Base-by-base conservation (phyloP, 2,113 vertebrate genomes). In the Psophia crepitans region DNA sequence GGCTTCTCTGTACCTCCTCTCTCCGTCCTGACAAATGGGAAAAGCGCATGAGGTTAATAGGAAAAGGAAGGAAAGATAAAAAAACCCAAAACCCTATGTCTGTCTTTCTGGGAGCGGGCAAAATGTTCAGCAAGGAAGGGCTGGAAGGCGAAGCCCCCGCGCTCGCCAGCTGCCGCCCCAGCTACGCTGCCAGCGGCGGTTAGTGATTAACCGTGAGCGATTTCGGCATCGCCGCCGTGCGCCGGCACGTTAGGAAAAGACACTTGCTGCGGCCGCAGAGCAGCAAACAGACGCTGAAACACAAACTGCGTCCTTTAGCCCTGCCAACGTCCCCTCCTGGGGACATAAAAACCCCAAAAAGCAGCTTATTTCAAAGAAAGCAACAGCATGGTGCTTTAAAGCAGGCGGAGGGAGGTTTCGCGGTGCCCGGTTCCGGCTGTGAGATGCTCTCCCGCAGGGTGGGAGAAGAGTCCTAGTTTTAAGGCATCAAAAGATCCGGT, bases 1-100 rank as follows among this genome's bases (percentile, higher is more conserved):
- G 84, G 99, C 99, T 96, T 99, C 99, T 91, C 98, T 98, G 97
- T 99, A 99, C 27, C 99, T 98, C 80, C 99, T 98, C 93, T 99
- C 98, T 17, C 99, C 99, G 37, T 99, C 99, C 99, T 99, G 91
- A 80, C 20, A 70, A 93, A 93, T 4, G 23, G 63, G 83, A 65
- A 84, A 66, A 46, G 46, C 32, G 21, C 27, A 17, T 65, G 11
- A 37, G 27, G 44, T 63, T 77, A 75, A 70, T 15, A 60, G 49
- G 46, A 80, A 77, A 80, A 78, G 17, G 41, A 56, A 8, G 13
- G 14, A 53, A 3, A 10, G n/a, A n/a, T n/a, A n/a, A 28, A n/a
- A 24, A 3, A 21, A 3, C 2, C 6, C 20, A 35, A 3, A 14
- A 26, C 17, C 20, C 46, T n/a, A n/a, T n/a, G n/a, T n/a, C n/a